Evolutionary conservation across 2,888 invertebrate genomes (phyloP).

Genomic region (Parapristionchus giblindavisi): DNA sequence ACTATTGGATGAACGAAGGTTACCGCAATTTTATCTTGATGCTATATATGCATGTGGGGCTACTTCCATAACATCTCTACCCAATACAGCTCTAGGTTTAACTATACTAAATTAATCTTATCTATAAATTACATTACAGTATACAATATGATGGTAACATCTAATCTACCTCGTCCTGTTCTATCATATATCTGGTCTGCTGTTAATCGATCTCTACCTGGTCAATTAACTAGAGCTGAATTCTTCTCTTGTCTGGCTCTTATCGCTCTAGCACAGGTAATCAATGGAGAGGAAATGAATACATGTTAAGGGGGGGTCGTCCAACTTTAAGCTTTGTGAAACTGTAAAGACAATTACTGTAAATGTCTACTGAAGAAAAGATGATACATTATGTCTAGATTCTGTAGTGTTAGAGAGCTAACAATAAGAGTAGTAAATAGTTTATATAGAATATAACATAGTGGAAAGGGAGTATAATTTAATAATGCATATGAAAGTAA

Average conservation of each 20-base stretch:
- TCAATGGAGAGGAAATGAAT: not conserved
- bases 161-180: conserved; percentile 71
- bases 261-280: conserved; percentile 73
- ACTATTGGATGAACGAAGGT: conserved; percentile 58
- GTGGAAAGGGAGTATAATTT: conserved; percentile 53
- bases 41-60: conserved; percentile 62
- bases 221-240: conserved; percentile 72
- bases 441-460: too few relatives aligned
- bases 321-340: too few relatives aligned
- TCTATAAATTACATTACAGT: conserved; percentile 59
- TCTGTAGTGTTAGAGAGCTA: too few relatives aligned
- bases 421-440: too few relatives aligned
- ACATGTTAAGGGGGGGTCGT: not conserved
- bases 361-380: too few relatives aligned
- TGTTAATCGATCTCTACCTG: conserved; percentile 72
- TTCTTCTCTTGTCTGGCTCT: conserved; percentile 73
- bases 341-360: too few relatives aligned
- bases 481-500: not conserved
- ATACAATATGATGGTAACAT: conserved; percentile 72
- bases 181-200: conserved; percentile 73
- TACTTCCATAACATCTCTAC: conserved; percentile 47
- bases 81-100: conserved; percentile 60
- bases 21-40: conserved; percentile 65
- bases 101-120: not conserved
- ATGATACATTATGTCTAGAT: too few relatives aligned